Conservation (phyloP, 23 tunicate species). For the Styela plicata region DNA sequence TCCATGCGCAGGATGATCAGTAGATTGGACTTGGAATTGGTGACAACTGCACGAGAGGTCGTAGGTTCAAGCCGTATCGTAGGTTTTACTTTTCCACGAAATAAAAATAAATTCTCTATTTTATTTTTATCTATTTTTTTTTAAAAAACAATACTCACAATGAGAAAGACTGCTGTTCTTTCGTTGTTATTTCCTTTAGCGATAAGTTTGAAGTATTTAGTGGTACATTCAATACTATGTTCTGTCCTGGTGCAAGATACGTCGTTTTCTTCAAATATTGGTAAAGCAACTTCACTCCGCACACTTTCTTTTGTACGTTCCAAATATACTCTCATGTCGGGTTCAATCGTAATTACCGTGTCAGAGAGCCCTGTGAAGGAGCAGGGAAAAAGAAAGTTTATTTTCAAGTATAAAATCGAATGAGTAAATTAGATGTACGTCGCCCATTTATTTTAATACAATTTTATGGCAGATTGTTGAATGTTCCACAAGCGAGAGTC, state of each 20-base stretch:
- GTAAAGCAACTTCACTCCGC: constrained; percentile 2
- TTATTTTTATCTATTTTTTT: no score
- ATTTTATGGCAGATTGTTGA: neutral
- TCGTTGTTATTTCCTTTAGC: neutral
- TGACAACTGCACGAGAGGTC: no score
- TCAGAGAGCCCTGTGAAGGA: neutral
- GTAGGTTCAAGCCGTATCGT: no score
- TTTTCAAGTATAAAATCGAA: no score
- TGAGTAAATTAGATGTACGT: neutral
- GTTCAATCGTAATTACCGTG: neutral
- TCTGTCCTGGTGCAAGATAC: neutral
- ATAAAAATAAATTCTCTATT: no score
- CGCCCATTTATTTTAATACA: constrained; percentile 4
- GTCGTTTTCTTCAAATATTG: neutral
- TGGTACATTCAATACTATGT: neutral
- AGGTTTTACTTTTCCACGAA: no score
- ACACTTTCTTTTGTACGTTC: neutral
- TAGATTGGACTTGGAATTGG: no score
- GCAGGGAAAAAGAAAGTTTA: no score
- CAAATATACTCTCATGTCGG: neutral
- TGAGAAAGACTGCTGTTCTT: neutral
- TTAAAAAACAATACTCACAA: no score
- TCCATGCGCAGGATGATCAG: no score
- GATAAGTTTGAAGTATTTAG: neutral
- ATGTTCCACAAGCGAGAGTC: no score